These are phyloP conservation scores for Cryptocheilus praepositus DNA, from an alignment of 2,888 invertebrate genomes.

Conservation along the genomic window DNA sequence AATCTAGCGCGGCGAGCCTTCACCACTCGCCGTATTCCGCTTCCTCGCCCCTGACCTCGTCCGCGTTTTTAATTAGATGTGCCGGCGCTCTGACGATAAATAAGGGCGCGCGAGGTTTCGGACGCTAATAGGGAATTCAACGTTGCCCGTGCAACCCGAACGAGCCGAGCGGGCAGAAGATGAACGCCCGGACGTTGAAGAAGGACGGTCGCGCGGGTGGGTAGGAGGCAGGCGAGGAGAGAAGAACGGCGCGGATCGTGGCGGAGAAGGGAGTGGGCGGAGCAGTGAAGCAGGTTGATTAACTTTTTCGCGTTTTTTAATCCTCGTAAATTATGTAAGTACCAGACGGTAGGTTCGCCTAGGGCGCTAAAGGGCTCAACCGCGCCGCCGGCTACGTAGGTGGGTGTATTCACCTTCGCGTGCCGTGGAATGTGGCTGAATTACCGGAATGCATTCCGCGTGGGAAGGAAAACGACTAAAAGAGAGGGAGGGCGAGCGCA, in stretches of 20 bases:
- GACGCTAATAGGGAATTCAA: constrained; percentile 40
- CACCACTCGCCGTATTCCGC: constrained; percentile 20
- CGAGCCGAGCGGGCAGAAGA: constrained; percentile 3
- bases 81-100: constrained; percentile 40
- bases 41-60: constrained; percentile 5
- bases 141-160: constrained; percentile 6
- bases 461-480: neutral
- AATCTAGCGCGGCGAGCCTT: constrained; percentile 48
- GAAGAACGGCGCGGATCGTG: constrained; percentile 18
- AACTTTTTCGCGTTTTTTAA: constrained; percentile 60
- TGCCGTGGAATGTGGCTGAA: neutral
- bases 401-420: neutral
- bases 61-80: constrained; percentile 47
- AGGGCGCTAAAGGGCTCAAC: constrained; percentile 37
- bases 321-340: constrained; percentile 56
- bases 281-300: constrained; percentile 49
- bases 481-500: constrained; percentile 2
- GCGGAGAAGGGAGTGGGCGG: constrained; percentile 13
- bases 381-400: neutral
- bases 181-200: constrained; percentile 5
- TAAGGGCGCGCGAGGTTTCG: constrained; percentile 27
- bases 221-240: constrained; percentile 29
- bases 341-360: constrained; percentile 37
- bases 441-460: neutral
- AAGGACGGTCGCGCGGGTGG: constrained; percentile 4